Evolutionary conservation across 2,113 vertebrate genomes (phyloP).

Genomic region (Aramus guarauna): DNA sequence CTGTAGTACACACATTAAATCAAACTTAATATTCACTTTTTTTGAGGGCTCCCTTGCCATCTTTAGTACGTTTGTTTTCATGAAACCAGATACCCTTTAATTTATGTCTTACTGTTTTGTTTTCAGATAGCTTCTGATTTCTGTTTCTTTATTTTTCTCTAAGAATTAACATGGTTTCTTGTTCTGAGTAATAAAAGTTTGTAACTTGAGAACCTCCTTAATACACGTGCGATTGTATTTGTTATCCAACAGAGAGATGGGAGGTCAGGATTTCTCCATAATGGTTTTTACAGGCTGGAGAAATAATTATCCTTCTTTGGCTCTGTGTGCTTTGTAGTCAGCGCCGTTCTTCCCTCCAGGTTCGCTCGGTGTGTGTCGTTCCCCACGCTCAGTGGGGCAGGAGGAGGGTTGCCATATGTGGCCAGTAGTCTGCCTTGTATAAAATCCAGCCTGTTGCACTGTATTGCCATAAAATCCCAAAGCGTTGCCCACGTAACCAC

Average conservation of each 20-base stretch:
- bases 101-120: not conserved
- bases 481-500: not conserved
- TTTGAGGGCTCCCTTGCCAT: not conserved
- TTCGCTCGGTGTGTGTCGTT: not conserved
- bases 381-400: not conserved
- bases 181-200: constrained; percentile 4
- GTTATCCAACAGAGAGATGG: constrained; percentile 12
- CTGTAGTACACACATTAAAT: not conserved
- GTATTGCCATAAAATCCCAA: not conserved
- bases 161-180: not conserved
- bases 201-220: constrained; percentile 10
- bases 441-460: not conserved
- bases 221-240: not conserved
- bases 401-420: not conserved
- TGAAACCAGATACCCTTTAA: not conserved
- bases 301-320: constrained; percentile 32
- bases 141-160: not conserved
- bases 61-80: not conserved
- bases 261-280: constrained; percentile 25
- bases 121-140: not conserved
- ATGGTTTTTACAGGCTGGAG: constrained; percentile 15
- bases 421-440: not conserved
- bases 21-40: not conserved
- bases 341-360: not conserved
- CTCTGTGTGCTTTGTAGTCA: not conserved